These are phyloP conservation scores for Petrosia ficiformis DNA, from an alignment of 37 sponge, comb jelly and placozoan genomes.

Conservation along the genomic window DNA sequence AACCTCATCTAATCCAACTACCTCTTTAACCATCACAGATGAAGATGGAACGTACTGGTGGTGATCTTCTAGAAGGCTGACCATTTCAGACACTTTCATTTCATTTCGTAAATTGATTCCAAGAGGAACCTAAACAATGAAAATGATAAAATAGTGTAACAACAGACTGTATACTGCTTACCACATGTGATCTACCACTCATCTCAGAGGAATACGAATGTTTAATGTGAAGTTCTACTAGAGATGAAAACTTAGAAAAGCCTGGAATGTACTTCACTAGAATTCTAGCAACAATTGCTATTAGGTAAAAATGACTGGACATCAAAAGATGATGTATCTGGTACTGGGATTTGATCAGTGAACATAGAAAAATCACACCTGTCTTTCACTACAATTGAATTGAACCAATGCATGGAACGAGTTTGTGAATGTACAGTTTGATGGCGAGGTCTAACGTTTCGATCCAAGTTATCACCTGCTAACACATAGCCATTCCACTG, in stretches of 20 bases:
- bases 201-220: not conserved
- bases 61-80: slow-evolving; percentile 3
- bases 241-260: not conserved
- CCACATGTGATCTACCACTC: not conserved
- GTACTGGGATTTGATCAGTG: not conserved
- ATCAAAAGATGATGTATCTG: not conserved
- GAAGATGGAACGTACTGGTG: slow-evolving; percentile 7
- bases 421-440: not conserved
- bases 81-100: slow-evolving; percentile 2
- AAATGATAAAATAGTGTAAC: not conserved
- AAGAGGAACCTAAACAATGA: not conserved
- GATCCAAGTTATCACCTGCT: not conserved
- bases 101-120: not conserved
- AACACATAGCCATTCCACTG: not conserved
- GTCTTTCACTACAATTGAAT: not conserved
- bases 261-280: not conserved
- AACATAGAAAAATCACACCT: not conserved
- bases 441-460: not conserved
- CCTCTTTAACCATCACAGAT: not conserved
- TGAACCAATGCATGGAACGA: not conserved
- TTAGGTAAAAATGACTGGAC: not conserved
- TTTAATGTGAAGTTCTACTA: not conserved
- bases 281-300: not conserved
- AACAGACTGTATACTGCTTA: too few species aligned
- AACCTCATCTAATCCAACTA: not conserved